Base-by-base conservation (phyloP, 1,140 invertebrate species). In the Cotesia vestalis region DNA sequence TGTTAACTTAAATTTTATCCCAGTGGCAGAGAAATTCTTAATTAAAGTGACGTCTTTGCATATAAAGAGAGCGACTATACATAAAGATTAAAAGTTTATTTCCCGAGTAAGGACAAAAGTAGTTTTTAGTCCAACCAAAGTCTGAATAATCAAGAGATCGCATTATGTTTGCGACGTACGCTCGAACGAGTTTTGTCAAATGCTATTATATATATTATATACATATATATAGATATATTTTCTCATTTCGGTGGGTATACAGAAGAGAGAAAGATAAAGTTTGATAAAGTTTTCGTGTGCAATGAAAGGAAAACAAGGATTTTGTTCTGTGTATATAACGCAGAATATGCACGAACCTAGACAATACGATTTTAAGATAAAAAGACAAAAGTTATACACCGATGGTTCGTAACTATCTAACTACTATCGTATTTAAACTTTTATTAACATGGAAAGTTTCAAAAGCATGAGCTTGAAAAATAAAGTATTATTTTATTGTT, bases 131-230 rank as follows among this genome's bases (percentile, higher is more conserved):
- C 51, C 75, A 70, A 53, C 69, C 27, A 27, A 64, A 66, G 63
- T 73, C 38, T 69, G 68, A 75, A 74, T 75, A 78, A 78, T 77
- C 73, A 74, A 73, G 73, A 72, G 74, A 71, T 77, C 72, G 72
- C 70, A 70, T 59, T 69, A 61, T 60, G 71, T 60, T 72, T 17
- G n/a, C 52, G 71, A 62, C 46, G 35, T 55, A 27, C 27, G 71
- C 71, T 68, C 51, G 17, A 38, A 35, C 57, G 34, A 68, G 66
- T 51, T 73, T 64, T 11, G 27, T 17, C 38, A 27, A 68, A 73
- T 73, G 59, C 46, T 68, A 55, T 27, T 27, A 27, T 27, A 27
- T 27, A 27, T 27, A 1, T 1, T 27, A 27, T 27, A 27, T 27
- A 27, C 27, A 27, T 27, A 27, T 27, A 1, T 27, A 27, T 27